phyloP scores from a whole-genome alignment of 1,140 invertebrate species.

The Nephotettix cincticeps region DNA sequence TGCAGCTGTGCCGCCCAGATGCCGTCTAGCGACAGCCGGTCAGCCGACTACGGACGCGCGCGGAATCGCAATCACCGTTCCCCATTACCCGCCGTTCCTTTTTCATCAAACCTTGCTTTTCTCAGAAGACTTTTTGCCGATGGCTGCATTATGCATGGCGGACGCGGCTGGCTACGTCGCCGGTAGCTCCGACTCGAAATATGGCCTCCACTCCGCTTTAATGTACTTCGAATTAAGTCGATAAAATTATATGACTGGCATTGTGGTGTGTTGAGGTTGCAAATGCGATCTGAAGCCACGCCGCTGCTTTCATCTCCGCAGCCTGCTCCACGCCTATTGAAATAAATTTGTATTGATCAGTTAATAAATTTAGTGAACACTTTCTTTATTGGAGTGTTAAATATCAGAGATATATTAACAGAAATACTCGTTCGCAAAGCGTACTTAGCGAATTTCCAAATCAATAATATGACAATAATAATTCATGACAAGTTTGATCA shows the following conservation, averaged over 20 bases:
- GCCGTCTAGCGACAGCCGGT: too few species aligned
- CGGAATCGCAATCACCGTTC: slow-evolving; percentile 1
- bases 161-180: neutral
- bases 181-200: neutral
- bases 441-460: too few species aligned
- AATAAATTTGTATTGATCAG: neutral
- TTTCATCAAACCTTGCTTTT: slow-evolving; percentile 12
- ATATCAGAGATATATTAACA: too few species aligned
- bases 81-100: slow-evolving; percentile 6
- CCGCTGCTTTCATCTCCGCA: too few species aligned
- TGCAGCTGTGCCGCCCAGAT: too few species aligned
- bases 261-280: too few species aligned
- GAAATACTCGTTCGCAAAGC: too few species aligned
- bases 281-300: too few species aligned
- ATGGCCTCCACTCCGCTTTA: slow-evolving; percentile 11
- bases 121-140: slow-evolving; percentile 15
- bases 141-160: slow-evolving; percentile 9
- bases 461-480: too few species aligned
- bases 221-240: slow-evolving; percentile 20
- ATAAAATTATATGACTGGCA: slow-evolving; percentile 12
- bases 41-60: neutral
- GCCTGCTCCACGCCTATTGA: neutral
- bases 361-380: neutral
- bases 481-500: too few species aligned
- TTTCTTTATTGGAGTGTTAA: neutral